phyloP scores from a whole-genome alignment of 2,888 invertebrate species.

The Amphipoea oculea region DNA sequence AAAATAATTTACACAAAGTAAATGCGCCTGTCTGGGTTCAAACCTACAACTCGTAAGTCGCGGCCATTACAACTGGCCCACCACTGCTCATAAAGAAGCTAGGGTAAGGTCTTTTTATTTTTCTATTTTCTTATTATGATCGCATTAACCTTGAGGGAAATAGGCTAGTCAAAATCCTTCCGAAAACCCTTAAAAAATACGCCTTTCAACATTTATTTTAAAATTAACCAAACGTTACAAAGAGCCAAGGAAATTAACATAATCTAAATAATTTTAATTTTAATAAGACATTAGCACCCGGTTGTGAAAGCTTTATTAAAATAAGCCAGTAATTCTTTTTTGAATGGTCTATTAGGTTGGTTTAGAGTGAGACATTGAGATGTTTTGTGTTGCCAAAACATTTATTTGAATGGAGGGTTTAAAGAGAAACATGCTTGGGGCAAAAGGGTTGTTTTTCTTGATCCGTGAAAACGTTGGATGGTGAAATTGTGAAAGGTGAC shows the following conservation, averaged over 20 bases:
- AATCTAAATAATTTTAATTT: conserved; percentile 63
- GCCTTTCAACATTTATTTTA: conserved; percentile 23
- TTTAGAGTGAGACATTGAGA: not conserved
- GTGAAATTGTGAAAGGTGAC: not conserved
- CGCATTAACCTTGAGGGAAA: conserved; percentile 12
- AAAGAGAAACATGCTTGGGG: not conserved
- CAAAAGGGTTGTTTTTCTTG: not conserved
- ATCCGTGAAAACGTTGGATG: not conserved
- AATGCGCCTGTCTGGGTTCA: too few species aligned
- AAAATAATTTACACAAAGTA: too few species aligned
- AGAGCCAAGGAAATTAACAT: conserved; percentile 61
- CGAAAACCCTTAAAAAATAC: conserved; percentile 13
- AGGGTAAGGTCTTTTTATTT: not conserved
- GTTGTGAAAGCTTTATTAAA: conserved; percentile 44
- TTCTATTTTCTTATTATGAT: not conserved
- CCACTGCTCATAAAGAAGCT: too few species aligned
- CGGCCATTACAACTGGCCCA: too few species aligned
- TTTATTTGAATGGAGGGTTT: conserved; percentile 37
- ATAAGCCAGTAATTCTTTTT: conserved; percentile 55
- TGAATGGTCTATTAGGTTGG: conserved; percentile 31
- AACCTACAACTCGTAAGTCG: too few species aligned
- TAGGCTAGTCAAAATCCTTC: not conserved
- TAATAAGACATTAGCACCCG: conserved; percentile 62
- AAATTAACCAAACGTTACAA: conserved; percentile 45
- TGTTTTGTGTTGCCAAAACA: conserved; percentile 20